These are phyloP conservation scores for Pteruthius melanotis DNA, from an alignment of 2,113 vertebrate genomes.

Conservation along the genomic window DNA sequence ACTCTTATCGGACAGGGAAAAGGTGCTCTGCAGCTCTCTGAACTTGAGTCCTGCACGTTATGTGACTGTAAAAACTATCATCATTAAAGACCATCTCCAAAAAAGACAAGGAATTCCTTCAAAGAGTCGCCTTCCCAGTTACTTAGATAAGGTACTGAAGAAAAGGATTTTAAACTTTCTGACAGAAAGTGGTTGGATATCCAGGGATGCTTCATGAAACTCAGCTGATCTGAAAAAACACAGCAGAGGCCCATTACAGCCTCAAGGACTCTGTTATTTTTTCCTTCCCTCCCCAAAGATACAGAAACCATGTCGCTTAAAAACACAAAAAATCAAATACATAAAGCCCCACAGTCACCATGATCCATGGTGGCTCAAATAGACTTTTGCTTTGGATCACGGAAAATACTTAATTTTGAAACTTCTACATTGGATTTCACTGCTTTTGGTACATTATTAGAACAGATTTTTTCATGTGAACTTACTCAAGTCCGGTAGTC, in stretches of 20 bases:
- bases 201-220: conserved; percentile 86
- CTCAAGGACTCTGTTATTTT: not conserved
- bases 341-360: not conserved
- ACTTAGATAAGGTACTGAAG: conserved; percentile 95
- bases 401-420: not conserved
- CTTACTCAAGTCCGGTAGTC: not conserved
- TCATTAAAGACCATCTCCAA: conserved; percentile 96
- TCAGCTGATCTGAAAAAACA: not conserved
- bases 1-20: conserved; percentile 92
- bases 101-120: conserved; percentile 93
- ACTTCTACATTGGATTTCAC: not conserved
- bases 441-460: conserved; percentile 4
- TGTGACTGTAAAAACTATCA: conserved; percentile 95
- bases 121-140: conserved; percentile 93
- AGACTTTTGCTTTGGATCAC: conserved; percentile 9
- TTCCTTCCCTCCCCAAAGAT: conserved; percentile 20
- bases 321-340: not conserved
- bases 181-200: conserved; percentile 97
- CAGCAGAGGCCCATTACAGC: not conserved
- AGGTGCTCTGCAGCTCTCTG: conserved; percentile 91
- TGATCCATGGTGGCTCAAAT: not conserved
- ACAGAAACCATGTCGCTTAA: not conserved
- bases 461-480: not conserved
- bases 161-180: conserved; percentile 94
- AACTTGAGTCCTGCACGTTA: conserved; percentile 91